Percentiles rank a stretch among this genome's conserved stretches.
These are phyloP conservation scores for Sthenelais limicola DNA, from an alignment of 2,888 invertebrate species.

Conservation along the genomic window DNA sequence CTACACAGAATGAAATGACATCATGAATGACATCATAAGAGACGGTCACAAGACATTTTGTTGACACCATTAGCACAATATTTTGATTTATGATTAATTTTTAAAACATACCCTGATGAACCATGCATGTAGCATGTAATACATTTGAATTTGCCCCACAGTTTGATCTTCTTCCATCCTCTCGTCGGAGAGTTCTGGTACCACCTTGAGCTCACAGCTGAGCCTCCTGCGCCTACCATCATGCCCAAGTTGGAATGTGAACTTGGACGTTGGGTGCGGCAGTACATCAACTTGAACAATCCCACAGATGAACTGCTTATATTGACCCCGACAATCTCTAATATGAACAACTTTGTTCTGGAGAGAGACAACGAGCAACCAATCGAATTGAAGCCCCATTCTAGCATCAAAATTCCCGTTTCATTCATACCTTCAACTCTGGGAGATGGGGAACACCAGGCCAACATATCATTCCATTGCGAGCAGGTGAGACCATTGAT, in stretches of 20 bases:
- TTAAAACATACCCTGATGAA: too few species aligned
- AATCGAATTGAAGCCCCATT: constrained; percentile 57
- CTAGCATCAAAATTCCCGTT: constrained; percentile 61
- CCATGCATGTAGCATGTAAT: too few species aligned
- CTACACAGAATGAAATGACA: too few species aligned
- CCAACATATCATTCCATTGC: constrained; percentile 67
- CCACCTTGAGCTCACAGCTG: constrained; percentile 63
- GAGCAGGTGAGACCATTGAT: constrained; percentile 60
- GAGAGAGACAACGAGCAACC: constrained; percentile 65
- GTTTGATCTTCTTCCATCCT: constrained; percentile 69
- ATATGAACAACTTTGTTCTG: constrained; percentile 70
- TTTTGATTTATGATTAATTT: too few species aligned
- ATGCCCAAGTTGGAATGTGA: constrained; percentile 70
- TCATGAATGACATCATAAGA: too few species aligned
- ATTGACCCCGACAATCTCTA: constrained; percentile 65
- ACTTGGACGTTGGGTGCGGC: constrained; percentile 68
- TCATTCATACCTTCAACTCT: constrained; percentile 71
- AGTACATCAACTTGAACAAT: constrained; percentile 65
- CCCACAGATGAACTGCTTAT: constrained; percentile 68
- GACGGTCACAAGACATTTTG: too few species aligned
- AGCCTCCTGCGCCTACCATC: constrained; percentile 64
- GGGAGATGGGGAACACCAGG: constrained; percentile 65
- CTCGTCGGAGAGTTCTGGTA: constrained; percentile 73
- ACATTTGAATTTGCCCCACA: too few species aligned
- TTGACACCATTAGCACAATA: too few species aligned